phyloP scores from a whole-genome alignment of 2,113 vertebrate species.

The Aramus guarauna region DNA sequence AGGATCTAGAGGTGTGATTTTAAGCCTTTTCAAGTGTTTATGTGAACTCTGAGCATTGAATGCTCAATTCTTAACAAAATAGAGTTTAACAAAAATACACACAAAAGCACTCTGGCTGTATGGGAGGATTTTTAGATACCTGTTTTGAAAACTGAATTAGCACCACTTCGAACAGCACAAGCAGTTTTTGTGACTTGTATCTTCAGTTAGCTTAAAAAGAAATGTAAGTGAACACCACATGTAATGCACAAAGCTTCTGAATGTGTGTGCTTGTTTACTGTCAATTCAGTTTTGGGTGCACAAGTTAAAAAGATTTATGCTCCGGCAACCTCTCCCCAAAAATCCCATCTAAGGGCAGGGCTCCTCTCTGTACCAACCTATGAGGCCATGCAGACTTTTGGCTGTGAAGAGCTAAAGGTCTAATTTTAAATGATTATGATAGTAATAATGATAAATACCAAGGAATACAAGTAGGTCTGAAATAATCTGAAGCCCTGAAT shows the following conservation, averaged over 20 bases:
- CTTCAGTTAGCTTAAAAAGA: neutral
- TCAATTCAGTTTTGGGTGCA: neutral
- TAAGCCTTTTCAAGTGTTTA: neutral
- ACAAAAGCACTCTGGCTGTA: neutral
- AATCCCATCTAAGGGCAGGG: neutral
- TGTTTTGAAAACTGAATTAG: neutral
- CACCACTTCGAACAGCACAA: neutral
- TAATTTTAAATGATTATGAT: neutral
- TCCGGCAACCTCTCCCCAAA: neutral
- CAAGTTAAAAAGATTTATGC: neutral
- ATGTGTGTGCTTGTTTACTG: neutral
- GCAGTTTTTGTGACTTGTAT: neutral
- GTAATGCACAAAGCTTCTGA: neutral
- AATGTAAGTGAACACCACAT: neutral
- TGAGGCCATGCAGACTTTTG: neutral
- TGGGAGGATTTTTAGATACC: neutral
- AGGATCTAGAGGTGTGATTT: neutral
- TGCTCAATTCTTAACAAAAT: neutral
- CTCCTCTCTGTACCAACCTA: neutral
- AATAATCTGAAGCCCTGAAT: neutral
- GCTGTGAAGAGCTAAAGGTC: neutral
- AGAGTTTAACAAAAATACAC: neutral
- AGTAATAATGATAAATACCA: neutral
- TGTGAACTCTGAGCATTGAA: neutral
- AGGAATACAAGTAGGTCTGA: neutral